Conservation (phyloP, 2,888 invertebrate species). For the Caenorhabditis macrosperma region DNA sequence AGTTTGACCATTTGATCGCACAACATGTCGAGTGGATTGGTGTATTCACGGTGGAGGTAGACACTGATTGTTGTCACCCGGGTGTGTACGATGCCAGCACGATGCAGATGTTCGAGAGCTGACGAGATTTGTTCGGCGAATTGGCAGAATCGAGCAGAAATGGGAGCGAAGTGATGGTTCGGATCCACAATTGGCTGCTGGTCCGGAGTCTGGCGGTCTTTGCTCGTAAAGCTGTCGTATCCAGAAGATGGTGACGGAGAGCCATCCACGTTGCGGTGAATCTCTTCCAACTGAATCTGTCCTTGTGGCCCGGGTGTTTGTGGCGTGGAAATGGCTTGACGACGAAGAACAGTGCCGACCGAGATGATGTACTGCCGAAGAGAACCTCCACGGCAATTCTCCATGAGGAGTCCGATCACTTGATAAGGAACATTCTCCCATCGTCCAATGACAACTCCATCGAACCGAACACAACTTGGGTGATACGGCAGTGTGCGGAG, state of each 20-base stretch:
- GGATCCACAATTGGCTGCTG: neutral
- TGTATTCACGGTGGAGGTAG: constrained; percentile 55
- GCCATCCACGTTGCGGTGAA: constrained; percentile 20
- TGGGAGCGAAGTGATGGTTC: constrained; percentile 7
- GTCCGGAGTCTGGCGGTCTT: constrained; percentile 40
- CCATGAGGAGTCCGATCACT: constrained; percentile 46
- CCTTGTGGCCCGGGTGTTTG: neutral
- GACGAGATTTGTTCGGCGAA: constrained; percentile 61
- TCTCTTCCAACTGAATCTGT: constrained; percentile 10
- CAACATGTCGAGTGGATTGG: constrained; percentile 58
- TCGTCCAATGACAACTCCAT: constrained; percentile 33
- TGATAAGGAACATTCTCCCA: constrained; percentile 33
- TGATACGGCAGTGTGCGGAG: constrained; percentile 28
- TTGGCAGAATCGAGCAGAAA: constrained; percentile 50
- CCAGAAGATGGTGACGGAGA: constrained; percentile 64
- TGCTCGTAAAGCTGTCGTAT: constrained; percentile 52
- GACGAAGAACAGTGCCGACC: constrained; percentile 45
- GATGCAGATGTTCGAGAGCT: constrained; percentile 58
- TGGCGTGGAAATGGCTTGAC: constrained; percentile 40
- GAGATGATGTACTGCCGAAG: constrained; percentile 46
- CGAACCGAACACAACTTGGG: constrained; percentile 42
- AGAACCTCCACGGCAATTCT: constrained; percentile 49
- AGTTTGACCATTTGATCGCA: constrained; percentile 65
- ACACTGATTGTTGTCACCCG: constrained; percentile 57
- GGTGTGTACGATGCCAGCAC: constrained; percentile 56